A percentile compares a stretch with the other conserved stretches of the same genome.
phyloP scores from a whole-genome alignment of 1,140 invertebrate genomes.

The Geopemphigus sp. region DNA sequence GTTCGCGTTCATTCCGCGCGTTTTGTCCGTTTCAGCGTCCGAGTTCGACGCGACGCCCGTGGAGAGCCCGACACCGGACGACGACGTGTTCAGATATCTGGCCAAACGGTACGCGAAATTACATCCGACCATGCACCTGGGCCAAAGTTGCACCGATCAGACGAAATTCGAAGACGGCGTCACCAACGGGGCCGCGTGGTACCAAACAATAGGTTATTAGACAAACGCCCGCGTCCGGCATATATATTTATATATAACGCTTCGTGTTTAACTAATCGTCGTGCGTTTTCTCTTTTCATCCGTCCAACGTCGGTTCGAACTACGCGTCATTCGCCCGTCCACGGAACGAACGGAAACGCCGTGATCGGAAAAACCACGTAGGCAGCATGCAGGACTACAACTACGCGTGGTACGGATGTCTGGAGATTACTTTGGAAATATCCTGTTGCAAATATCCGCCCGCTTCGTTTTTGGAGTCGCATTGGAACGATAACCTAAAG shows the following conservation, averaged over 20 bases:
- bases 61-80: constrained; percentile 75
- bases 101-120: constrained; percentile 76
- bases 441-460: constrained; percentile 93
- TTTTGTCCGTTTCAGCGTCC: too few relatives aligned
- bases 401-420: constrained; percentile 90
- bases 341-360: too few relatives aligned
- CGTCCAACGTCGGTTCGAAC: too few relatives aligned
- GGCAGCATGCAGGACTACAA: constrained; percentile 99
- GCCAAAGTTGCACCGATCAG: constrained; percentile 67
- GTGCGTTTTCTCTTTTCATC: too few relatives aligned
- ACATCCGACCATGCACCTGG: constrained; percentile 70
- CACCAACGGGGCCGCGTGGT: constrained; percentile 88
- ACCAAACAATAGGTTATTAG: constrained; percentile 66
- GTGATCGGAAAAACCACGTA: too few relatives aligned
- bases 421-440: constrained; percentile 94
- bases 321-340: too few relatives aligned
- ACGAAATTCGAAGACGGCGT: constrained; percentile 75
- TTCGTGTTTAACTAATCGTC: too few relatives aligned
- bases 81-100: constrained; percentile 79
- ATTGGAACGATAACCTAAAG: constrained; percentile 88
- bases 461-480: constrained; percentile 65
- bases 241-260: too few relatives aligned
- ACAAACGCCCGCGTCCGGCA: too few relatives aligned
- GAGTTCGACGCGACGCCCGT: not conserved
- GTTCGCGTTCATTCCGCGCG: too few relatives aligned